These are phyloP conservation scores for Echeneis naucrates DNA, from an alignment of 2,797 vertebrate genomes.

Conservation along the genomic window DNA sequence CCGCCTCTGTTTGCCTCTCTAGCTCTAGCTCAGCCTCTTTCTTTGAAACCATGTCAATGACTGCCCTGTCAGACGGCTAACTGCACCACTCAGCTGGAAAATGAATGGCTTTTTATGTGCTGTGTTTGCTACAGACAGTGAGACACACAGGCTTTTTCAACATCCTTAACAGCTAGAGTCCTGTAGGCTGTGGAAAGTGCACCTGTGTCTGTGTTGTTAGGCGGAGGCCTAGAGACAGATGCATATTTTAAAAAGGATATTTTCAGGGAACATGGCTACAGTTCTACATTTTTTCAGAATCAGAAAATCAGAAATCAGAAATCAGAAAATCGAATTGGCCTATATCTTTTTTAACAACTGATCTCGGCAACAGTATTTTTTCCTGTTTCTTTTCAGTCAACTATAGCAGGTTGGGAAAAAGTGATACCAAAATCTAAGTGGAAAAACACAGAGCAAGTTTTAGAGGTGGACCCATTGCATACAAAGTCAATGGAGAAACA, in stretches of 20 bases:
- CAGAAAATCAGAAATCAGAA: too few species aligned
- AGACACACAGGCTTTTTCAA: not conserved
- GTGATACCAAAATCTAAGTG: not conserved
- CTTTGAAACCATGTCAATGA: conserved; percentile 46
- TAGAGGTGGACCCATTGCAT: too few species aligned
- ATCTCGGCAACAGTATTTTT: not conserved
- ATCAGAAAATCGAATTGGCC: not conserved
- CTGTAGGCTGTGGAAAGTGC: conserved; percentile 1
- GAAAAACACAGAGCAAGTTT: not conserved
- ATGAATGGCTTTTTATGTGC: conserved; percentile 51
- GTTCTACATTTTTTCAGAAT: not conserved
- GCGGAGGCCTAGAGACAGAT: not conserved
- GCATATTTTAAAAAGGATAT: not conserved
- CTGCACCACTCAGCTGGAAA: conserved; percentile 65
- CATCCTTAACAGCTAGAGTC: conserved; percentile 9
- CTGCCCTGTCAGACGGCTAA: conserved; percentile 60
- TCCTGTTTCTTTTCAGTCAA: too few species aligned
- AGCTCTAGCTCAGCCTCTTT: conserved; percentile 21
- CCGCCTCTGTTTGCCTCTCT: conserved; percentile 11
- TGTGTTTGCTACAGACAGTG: not conserved
- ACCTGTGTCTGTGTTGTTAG: not conserved
- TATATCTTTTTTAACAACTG: too few species aligned
- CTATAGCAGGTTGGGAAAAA: not conserved
- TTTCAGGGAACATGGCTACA: not conserved
- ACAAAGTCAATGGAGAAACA: not conserved